These are phyloP conservation scores for Tenthredo mesomela DNA, from an alignment of 2,888 invertebrate genomes.

Conservation along the genomic window DNA sequence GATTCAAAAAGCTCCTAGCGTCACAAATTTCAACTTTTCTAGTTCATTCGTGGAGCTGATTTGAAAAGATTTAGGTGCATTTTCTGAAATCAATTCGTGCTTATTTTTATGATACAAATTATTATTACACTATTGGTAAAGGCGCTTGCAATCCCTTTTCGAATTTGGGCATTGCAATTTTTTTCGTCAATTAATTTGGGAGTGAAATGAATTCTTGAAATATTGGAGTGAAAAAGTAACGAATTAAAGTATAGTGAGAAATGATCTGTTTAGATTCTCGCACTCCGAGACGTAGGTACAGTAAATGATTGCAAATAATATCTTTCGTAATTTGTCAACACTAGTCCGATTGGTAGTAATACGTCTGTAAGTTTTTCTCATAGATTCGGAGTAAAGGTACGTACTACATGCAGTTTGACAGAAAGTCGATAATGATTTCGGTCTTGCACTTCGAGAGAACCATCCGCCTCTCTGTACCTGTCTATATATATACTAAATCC, in stretches of 20 bases:
- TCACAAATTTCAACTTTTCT: no score
- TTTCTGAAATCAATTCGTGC: no score
- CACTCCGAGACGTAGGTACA: not conserved
- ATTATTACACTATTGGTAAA: no score
- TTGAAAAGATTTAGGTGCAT: no score
- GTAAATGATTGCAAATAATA: not conserved
- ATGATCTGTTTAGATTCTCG: not conserved
- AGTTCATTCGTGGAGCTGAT: no score
- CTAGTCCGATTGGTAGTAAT: not conserved
- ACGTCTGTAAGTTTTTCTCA: not conserved
- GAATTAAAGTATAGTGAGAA: not conserved
- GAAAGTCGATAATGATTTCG: constrained; percentile 40
- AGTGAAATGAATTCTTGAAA: no score
- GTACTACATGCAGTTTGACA: constrained; percentile 4
- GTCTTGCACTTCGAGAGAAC: not conserved
- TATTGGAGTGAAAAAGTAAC: no score
- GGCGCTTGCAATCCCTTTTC: no score
- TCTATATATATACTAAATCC: not conserved
- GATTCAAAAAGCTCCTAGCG: no score
- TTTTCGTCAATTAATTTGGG: no score
- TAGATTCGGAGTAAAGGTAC: not conserved
- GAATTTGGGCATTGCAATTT: no score
- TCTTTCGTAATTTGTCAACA: not conserved
- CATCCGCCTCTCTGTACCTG: not conserved
- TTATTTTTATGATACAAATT: no score